A percentile compares a stretch with the other conserved stretches of the same genome.
Conservation (phyloP, 2,797 vertebrate species). For the Clarias pachynema region DNA sequence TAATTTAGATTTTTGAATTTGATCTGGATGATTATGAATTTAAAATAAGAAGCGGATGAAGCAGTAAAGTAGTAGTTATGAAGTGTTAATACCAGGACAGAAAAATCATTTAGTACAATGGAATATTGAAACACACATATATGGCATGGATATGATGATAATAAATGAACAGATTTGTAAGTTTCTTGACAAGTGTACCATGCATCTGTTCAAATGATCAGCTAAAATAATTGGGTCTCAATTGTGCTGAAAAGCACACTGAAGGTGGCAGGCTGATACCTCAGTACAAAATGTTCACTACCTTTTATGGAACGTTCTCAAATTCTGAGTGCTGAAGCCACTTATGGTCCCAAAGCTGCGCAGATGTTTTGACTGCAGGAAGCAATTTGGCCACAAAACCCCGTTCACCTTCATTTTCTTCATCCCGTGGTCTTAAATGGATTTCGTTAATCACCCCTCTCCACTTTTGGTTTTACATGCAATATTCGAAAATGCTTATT, state of each 20-base stretch:
- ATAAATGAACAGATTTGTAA: conserved; percentile 10
- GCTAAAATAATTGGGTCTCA: conserved; percentile 27
- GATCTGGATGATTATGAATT: neutral
- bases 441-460: conserved; percentile 43
- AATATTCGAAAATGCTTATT: conserved; percentile 29
- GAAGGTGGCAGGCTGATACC: neutral
- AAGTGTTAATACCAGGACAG: neutral
- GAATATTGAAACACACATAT: neutral
- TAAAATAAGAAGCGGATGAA: neutral
- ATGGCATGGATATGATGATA: neutral
- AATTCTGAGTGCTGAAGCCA: conserved; percentile 27
- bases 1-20: neutral
- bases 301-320: conserved; percentile 9
- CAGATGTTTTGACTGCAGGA: conserved; percentile 35
- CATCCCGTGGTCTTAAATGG: conserved; percentile 42
- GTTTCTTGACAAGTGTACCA: conserved; percentile 18
- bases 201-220: conserved; percentile 23
- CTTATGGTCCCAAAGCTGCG: conserved; percentile 15
- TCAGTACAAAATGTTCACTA: conserved; percentile 10
- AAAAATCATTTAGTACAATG: neutral
- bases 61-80: neutral
- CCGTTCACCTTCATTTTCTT: conserved; percentile 21
- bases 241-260: neutral
- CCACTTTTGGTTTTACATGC: conserved; percentile 8
- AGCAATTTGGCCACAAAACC: conserved; percentile 28